phyloP scores from a whole-genome alignment of 2,113 vertebrate genomes.

The Lamprologus tigripictilis region DNA sequence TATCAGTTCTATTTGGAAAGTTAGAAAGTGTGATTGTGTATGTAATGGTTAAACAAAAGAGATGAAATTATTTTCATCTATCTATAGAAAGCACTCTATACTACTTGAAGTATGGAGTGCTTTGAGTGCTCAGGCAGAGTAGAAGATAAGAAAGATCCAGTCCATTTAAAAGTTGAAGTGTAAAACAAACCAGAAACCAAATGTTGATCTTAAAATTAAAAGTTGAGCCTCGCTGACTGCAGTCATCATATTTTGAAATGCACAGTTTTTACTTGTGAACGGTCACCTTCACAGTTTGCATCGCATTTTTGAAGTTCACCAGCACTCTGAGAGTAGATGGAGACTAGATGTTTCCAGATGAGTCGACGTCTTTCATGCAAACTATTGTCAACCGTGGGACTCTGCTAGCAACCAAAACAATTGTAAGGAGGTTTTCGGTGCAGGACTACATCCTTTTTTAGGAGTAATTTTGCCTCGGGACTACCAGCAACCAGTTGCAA shows the following conservation, averaged over 20 bases:
- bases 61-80: background rate
- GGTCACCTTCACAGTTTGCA: accelerated
- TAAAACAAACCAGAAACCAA: background rate
- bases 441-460: background rate
- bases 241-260: background rate
- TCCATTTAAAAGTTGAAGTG: background rate
- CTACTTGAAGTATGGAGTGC: background rate
- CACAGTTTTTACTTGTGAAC: background rate
- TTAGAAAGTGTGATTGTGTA: background rate
- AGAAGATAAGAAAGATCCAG: background rate
- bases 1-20: background rate
- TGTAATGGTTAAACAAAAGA: background rate
- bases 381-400: accelerated
- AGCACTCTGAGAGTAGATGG: background rate
- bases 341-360: background rate
- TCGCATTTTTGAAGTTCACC: background rate
- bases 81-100: background rate
- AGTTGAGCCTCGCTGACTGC: background rate
- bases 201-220: background rate
- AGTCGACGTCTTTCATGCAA: accelerated
- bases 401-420: background rate
- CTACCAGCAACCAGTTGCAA: background rate
- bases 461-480: accelerated
- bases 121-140: background rate
- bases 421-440: background rate